Conservation (phyloP, 2,797 vertebrate species). For the Myripristis murdjan region DNA sequence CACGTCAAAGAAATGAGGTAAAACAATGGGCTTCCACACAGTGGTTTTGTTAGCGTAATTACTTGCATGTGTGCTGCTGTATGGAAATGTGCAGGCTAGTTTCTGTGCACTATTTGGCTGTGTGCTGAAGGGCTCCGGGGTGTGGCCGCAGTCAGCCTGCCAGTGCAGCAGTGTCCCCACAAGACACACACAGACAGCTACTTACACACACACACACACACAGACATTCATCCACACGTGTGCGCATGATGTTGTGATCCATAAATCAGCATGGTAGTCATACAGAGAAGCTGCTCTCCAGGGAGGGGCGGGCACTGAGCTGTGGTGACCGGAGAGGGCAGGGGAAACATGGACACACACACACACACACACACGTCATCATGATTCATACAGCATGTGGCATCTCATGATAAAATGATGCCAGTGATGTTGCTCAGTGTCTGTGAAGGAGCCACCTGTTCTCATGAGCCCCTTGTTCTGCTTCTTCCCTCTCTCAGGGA, state of each 20-base stretch:
- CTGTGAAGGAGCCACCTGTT: conserved; percentile 1
- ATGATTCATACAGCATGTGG: conserved; percentile 21
- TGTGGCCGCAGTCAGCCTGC: conserved; percentile 48
- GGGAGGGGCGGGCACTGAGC: conserved; percentile 3
- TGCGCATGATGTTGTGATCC: conserved; percentile 1
- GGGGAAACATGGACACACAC: conserved; percentile 1
- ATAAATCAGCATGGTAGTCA: conserved; percentile 52
- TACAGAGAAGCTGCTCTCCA: neutral
- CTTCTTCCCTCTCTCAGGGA: conserved; percentile 84
- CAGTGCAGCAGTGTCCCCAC: conserved; percentile 51
- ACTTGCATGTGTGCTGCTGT: conserved; percentile 8
- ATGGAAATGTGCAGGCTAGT: neutral
- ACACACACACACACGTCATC: conserved; percentile 25
- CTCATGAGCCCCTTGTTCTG: conserved; percentile 1
- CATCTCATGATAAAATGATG: neutral
- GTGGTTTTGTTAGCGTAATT: conserved; percentile 1
- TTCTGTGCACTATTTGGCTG: neutral
- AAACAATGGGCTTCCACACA: neutral
- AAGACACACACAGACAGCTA: neutral
- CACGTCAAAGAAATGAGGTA: neutral
- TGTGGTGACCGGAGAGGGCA: neutral
- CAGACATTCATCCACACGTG: conserved; percentile 20
- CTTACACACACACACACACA: conserved; percentile 2
- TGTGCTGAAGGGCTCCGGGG: conserved; percentile 38
- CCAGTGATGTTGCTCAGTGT: conserved; percentile 3